Percentiles rank a stretch among this genome's conserved stretches.
Evolutionary conservation across 1,140 invertebrate species (phyloP).

Genomic region (Macrostomum lignano): DNA sequence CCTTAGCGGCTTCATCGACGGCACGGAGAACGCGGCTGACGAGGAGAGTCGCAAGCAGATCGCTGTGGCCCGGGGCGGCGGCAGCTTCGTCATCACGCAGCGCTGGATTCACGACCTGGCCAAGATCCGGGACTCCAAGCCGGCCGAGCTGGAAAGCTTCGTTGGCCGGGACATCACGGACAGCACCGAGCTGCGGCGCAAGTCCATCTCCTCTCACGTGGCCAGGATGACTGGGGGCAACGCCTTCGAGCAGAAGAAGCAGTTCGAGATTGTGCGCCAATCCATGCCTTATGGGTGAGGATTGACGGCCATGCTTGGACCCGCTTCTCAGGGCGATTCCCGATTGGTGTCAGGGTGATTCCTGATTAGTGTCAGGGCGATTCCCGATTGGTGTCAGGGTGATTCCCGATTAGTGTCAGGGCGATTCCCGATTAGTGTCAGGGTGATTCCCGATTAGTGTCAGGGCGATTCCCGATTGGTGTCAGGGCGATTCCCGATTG

Average conservation of each 20-base stretch:
- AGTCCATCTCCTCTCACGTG: slow-evolving; percentile 18
- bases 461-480: no score
- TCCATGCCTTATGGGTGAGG: slow-evolving; percentile 20
- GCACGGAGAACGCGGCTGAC: slow-evolving; percentile 21
- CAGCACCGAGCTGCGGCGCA: slow-evolving; percentile 16
- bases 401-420: no score
- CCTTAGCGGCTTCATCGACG: slow-evolving; percentile 24
- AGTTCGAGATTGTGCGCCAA: slow-evolving; percentile 17
- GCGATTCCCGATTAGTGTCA: no score
- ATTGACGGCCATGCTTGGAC: no score
- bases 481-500: no score
- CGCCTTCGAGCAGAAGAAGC: slow-evolving; percentile 12
- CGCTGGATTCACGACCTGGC: slow-evolving; percentile 23
- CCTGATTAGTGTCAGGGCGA: no score
- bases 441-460: no score
- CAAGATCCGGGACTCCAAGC: slow-evolving; percentile 11
- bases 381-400: no score
- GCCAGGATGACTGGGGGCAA: slow-evolving; percentile 21
- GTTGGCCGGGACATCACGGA: slow-evolving; percentile 14
- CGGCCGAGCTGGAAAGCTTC: slow-evolving; percentile 15
- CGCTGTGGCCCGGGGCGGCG: slow-evolving; percentile 19
- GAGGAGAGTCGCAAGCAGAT: slow-evolving; percentile 14
- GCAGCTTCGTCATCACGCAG: slow-evolving; percentile 24
- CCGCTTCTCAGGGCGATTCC: no score
- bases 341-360: no score